Conservation (phyloP, 2,113 vertebrate species). For the Otolemur garnettii region DNA sequence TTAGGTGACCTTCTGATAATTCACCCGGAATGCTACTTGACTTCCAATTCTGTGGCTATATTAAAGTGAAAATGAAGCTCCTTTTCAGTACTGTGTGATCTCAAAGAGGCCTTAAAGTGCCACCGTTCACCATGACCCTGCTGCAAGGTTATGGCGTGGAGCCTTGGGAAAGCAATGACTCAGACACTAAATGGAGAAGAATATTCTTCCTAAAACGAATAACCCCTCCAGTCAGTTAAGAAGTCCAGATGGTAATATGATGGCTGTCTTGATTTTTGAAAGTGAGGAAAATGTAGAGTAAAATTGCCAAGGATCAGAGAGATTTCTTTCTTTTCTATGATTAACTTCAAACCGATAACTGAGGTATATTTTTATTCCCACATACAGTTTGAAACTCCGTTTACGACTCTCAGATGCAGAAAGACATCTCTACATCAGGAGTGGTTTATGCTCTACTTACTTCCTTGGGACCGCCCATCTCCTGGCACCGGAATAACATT, state of each 20-base stretch:
- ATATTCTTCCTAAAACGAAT: not conserved
- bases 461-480: constrained; percentile 36
- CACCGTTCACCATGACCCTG: not conserved
- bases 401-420: constrained; percentile 50
- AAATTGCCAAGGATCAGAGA: not conserved
- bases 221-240: not conserved
- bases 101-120: not conserved
- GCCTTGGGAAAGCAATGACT: not conserved
- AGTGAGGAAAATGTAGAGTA: not conserved
- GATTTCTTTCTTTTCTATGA: not conserved
- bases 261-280: not conserved
- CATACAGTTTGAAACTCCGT: not conserved
- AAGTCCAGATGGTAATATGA: not conserved
- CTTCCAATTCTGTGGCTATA: not conserved
- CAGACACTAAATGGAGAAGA: not conserved
- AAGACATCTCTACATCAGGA: constrained; percentile 40
- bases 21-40: not conserved
- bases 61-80: not conserved
- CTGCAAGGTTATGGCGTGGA: not conserved
- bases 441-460: constrained; percentile 76
- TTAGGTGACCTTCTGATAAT: not conserved
- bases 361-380: not conserved
- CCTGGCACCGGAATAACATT: constrained; percentile 26
- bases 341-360: not conserved
- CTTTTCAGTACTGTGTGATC: not conserved